Evolutionary conservation across 2,888 invertebrate genomes (phyloP), one percentile per base, ranked within the genome.

Genomic region (Tetrapedia diversipes): DNA sequence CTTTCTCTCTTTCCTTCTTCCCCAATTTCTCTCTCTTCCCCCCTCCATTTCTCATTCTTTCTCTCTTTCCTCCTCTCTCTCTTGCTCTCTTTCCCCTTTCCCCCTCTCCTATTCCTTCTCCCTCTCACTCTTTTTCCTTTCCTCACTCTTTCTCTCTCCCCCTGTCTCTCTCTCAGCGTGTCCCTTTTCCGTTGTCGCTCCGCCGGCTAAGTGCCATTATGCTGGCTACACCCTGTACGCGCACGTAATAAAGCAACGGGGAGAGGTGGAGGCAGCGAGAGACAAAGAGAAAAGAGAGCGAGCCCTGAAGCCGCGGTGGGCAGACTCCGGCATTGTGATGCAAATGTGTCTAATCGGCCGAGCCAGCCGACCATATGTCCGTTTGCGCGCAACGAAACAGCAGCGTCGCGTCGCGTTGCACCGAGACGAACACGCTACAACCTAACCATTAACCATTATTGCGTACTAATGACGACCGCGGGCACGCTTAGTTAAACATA

Each of bases 341-440:
- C 90, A 90, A 90, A 90, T 90, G 90, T 90, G 89, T 90, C 90
- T 90, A 90, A 90, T 90, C 90, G 90, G 90, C 86, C 89, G 90
- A 90, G 88, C 87, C 88, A 89, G 88, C 86, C 89, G 89, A 90
- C 90, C 90, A 90, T 90, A 90, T 90, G 90, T 90, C 90, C 90
- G 90, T 88, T 89, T 83, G 80, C 69, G 77, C 79, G 51, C 85
- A 70, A 84, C 75, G 72, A 79, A n/a, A n/a, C n/a, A n/a, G n/a
- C n/a, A n/a, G 74, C 76, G 61, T 60, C 77, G 77, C 71, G 57
- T 76, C 80, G 79, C 77, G 77, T 74, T 80, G 60, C 69, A 79
- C 57, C 70, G 83, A 80, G 81, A 81, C 66, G 79, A 80, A 84
- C 84, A 86, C 69, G 84, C 85, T 84, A 86, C n/a, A 85, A 87